Percentiles rank a stretch among this genome's conserved stretches.
Conservation (phyloP, 2,888 invertebrate genomes). For the Mimas tiliae region DNA sequence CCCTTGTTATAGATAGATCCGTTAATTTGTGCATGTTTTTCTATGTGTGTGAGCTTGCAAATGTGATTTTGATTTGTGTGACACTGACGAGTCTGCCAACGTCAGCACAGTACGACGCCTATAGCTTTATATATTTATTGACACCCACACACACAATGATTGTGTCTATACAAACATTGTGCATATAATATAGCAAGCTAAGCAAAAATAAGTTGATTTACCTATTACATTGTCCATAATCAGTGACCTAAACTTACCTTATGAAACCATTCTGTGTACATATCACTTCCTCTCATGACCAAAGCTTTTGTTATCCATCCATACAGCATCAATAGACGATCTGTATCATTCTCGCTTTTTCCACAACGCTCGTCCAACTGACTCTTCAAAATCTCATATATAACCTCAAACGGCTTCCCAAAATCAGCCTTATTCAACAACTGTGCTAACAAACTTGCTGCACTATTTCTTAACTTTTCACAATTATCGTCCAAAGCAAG, state of each 20-base stretch:
- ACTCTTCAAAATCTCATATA: conserved; percentile 65
- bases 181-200: too few relatives aligned
- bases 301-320: conserved; percentile 75
- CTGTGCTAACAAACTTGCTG: conserved; percentile 82
- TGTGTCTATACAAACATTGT: too few relatives aligned
- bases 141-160: too few relatives aligned
- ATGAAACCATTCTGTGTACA: conserved; percentile 70
- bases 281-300: conserved; percentile 67
- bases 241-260: conserved; percentile 54
- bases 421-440: conserved; percentile 84
- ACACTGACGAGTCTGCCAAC: too few relatives aligned
- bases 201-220: too few relatives aligned
- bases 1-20: too few relatives aligned
- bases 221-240: too few relatives aligned
- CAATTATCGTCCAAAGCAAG: conserved; percentile 63
- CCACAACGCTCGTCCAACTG: conserved; percentile 51
- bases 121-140: too few relatives aligned
- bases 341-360: conserved; percentile 53
- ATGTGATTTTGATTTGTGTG: too few relatives aligned
- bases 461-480: conserved; percentile 62
- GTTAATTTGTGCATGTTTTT: too few relatives aligned
- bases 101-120: too few relatives aligned
- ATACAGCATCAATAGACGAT: conserved; percentile 63
- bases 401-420: conserved; percentile 66
- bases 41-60: too few relatives aligned